Base-by-base conservation (phyloP, 2,888 invertebrate species). In the Caenorhabditis panamensis region DNA sequence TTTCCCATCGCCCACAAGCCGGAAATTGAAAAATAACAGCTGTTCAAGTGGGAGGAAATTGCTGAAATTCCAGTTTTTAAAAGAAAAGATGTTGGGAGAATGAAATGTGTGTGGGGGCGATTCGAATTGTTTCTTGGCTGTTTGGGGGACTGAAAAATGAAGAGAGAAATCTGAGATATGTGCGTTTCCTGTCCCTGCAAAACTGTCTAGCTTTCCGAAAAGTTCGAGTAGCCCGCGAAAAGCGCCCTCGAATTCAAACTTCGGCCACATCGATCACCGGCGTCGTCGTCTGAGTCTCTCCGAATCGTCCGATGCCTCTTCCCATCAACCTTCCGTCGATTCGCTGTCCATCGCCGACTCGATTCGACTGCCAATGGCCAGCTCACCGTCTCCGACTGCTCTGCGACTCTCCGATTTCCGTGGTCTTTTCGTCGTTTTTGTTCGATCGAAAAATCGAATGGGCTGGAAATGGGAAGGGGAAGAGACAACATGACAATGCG, bases 311-410 rank as follows among this genome's bases (percentile, higher is more conserved):
- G 31, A 18, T 56, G 36, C 2, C 47, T 47, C 47, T n/a, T 20
- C n/a, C 26, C 16, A 5, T n/a, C 28, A 20, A 26, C 54, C 28
- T 54, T 54, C 54, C 26, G 22, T 16, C 31, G 31, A 44, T 44
- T 44, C 44, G 44, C 51, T 51, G 51, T 51, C 51, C 24, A 13
- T 51, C n/a, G n/a, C n/a, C 51, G 47, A 47, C 18, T 18, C 47
- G 47, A 18, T 47, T 49, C 20, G 5, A 6, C 20, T 20, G 4
- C 11, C 18, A n/a, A 49, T 16, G 5, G 22, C 49, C 49, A 49
- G 49, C 49, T 49, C 49, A 49, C 49, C 49, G 13, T 49, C 20
- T 49, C 49, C 20, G 41, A 41, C n/a, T 51, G 51, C 51, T 51
- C 51, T 51, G 11, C 51, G 24, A 1, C 13, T 24, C 51, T 6